These are phyloP conservation scores for Emydoidea blandingii DNA, from an alignment of 2,797 vertebrate genomes.

Conservation along the genomic window DNA sequence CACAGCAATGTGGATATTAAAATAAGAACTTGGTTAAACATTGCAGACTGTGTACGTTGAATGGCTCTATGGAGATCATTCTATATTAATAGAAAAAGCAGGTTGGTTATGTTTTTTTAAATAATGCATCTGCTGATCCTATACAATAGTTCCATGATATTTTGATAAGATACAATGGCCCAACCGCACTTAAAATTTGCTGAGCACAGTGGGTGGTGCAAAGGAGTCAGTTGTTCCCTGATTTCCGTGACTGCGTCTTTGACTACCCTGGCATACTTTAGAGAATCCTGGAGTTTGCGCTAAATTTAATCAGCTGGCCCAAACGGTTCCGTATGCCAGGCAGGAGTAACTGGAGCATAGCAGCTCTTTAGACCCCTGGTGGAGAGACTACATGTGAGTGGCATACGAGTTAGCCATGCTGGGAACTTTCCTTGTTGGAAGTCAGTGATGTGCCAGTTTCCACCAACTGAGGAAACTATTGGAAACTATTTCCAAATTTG, in stretches of 20 bases:
- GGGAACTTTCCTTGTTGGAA: background rate
- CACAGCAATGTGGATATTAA: constrained; percentile 88
- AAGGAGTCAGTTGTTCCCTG: constrained; percentile 26
- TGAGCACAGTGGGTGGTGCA: background rate
- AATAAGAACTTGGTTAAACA: constrained; percentile 90
- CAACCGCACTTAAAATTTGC: constrained; percentile 20
- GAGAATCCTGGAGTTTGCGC: background rate
- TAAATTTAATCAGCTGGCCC: background rate
- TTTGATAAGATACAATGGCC: constrained; percentile 1
- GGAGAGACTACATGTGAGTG: background rate
- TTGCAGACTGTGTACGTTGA: constrained; percentile 87
- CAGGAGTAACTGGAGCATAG: constrained; percentile 17
- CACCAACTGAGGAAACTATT: constrained; percentile 6
- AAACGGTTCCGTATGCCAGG: background rate
- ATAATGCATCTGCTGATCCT: background rate
- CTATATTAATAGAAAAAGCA: constrained; percentile 74
- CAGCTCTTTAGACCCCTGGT: constrained; percentile 9
- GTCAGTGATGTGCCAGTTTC: background rate
- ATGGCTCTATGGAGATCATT: constrained; percentile 89
- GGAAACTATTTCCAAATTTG: constrained; percentile 4
- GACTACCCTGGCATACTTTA: constrained; percentile 16
- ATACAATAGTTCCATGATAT: background rate
- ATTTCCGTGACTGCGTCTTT: constrained; percentile 31
- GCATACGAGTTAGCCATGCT: constrained; percentile 11
- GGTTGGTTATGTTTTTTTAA: constrained; percentile 17